Percentiles rank a stretch among this genome's conserved stretches.
These are phyloP conservation scores for Carcina quercana DNA, from an alignment of 2,888 invertebrate species.

Conservation along the genomic window DNA sequence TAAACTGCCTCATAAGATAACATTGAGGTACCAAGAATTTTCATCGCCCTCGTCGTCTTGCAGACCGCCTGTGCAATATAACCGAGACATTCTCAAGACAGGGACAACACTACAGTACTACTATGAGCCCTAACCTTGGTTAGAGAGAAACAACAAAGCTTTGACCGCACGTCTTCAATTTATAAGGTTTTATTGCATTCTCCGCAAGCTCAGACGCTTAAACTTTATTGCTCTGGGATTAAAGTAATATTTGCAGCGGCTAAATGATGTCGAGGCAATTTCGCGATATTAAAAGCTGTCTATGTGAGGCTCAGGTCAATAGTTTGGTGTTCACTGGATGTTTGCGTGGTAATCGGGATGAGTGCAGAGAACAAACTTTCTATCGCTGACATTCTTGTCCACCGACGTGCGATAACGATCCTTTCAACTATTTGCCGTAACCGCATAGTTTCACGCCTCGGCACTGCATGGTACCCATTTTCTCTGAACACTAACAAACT, in stretches of 20 bases:
- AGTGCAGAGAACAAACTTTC: conserved; percentile 42
- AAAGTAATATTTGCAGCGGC: conserved; percentile 73
- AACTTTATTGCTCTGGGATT: conserved; percentile 72
- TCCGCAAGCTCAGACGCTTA: conserved; percentile 70
- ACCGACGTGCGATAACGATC: conserved; percentile 57
- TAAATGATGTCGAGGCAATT: conserved; percentile 70
- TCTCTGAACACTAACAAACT: too few species aligned
- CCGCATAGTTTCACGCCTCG: conserved; percentile 33
- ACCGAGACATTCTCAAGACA: conserved; percentile 53
- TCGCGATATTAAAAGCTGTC: conserved; percentile 68
- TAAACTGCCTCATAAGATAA: conserved; percentile 60
- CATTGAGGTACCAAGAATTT: conserved; percentile 69
- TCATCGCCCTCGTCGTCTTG: conserved; percentile 59
- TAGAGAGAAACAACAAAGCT: conserved; percentile 62
- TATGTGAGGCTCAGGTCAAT: conserved; percentile 63
- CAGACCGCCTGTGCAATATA: conserved; percentile 63
- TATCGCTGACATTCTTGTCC: conserved; percentile 53
- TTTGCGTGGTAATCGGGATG: conserved; percentile 45
- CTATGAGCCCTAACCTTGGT: conserved; percentile 47
- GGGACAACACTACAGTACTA: conserved; percentile 46
- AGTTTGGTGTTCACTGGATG: conserved; percentile 56
- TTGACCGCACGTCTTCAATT: conserved; percentile 54
- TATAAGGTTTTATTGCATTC: conserved; percentile 72
- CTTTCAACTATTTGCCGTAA: conserved; percentile 49
- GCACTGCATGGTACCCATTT: too few species aligned